phyloP scores from a whole-genome alignment of 2,113 vertebrate species.

The Scolopax mira region DNA sequence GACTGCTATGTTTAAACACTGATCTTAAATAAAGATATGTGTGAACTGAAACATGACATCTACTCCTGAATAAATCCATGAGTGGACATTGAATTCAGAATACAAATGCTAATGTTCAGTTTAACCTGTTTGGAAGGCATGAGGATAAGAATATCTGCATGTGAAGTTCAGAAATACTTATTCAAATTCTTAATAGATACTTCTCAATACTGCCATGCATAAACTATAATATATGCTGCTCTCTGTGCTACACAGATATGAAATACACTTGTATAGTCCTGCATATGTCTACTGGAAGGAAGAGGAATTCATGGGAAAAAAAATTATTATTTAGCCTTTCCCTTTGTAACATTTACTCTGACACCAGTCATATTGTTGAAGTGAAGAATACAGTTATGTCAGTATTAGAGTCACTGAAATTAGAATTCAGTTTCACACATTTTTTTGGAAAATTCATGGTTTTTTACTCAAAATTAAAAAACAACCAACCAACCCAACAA shows the following conservation, averaged over 20 bases:
- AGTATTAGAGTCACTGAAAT: neutral
- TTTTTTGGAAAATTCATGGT: neutral
- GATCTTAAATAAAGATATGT: neutral
- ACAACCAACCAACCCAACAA: neutral
- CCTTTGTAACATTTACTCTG: neutral
- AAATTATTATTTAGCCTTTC: neutral
- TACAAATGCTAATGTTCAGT: neutral
- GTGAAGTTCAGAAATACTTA: neutral
- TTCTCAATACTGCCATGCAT: neutral
- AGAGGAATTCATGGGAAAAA: fast-evolving
- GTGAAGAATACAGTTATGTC: neutral
- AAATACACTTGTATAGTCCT: neutral
- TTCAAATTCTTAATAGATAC: neutral
- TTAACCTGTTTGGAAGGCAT: neutral
- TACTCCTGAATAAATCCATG: neutral
- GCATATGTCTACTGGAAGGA: neutral
- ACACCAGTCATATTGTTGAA: neutral
- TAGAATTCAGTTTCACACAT: neutral
- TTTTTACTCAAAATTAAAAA: neutral
- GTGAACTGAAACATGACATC: neutral
- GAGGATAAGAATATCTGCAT: neutral
- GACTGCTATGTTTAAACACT: neutral
- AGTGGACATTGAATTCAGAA: neutral
- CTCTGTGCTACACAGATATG: neutral
- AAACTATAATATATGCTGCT: neutral